Percentiles rank a stretch among this genome's conserved stretches.
These are phyloP conservation scores for Enhydra lutris DNA, from an alignment of 2,113 vertebrate genomes.

Conservation along the genomic window DNA sequence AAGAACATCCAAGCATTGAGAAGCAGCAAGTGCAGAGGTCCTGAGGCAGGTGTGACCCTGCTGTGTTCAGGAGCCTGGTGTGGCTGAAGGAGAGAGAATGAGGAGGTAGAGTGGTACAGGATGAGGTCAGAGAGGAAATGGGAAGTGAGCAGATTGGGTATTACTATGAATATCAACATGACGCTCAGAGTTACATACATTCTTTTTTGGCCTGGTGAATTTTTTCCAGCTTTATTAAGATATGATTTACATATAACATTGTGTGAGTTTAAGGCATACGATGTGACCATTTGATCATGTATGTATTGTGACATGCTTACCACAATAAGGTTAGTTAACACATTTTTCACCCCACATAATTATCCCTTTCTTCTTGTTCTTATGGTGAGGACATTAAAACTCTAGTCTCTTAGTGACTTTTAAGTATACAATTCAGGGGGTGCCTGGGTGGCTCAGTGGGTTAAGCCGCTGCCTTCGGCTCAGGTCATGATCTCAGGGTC, in stretches of 20 bases:
- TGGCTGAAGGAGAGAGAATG: background rate
- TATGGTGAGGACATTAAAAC: background rate
- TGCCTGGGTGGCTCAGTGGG: too few species aligned
- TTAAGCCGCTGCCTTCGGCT: too few species aligned
- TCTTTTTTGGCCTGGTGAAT: background rate
- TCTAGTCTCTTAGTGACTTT: background rate
- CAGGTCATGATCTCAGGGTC: too few species aligned
- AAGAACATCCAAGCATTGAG: background rate
- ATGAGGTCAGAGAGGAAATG: background rate
- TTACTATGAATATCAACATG: background rate
- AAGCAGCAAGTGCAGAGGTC: background rate
- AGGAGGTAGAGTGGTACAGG: rapidly evolving
- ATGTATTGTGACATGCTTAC: background rate
- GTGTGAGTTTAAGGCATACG: background rate
- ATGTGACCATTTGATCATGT: background rate
- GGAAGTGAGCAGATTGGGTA: background rate
- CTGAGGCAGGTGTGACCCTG: background rate
- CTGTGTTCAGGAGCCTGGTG: background rate
- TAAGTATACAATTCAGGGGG: too few species aligned
- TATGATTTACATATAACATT: background rate
- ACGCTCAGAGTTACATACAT: background rate
- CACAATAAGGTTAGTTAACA: background rate
- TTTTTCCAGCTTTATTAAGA: background rate
- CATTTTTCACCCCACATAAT: background rate
- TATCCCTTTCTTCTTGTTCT: background rate